Base-by-base conservation (phyloP, 2,113 vertebrate genomes). In the Onychostoma macrolepis region DNA sequence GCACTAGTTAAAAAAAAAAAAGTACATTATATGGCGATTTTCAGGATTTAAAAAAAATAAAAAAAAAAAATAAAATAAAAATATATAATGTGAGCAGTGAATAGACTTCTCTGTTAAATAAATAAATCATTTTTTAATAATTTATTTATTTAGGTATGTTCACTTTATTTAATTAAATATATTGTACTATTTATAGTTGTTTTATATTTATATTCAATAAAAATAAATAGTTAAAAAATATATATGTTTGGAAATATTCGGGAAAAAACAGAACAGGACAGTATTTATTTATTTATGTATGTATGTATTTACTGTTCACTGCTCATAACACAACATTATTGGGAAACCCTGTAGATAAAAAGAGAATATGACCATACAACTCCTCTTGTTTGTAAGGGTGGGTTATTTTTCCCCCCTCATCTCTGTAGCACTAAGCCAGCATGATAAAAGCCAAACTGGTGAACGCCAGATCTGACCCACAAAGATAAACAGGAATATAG, bases 401-500 rank as follows among this genome's bases (percentile, higher is more conserved):
- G 36, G 1, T 1, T 58, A 12, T n/a, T n/a, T n/a, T n/a, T n/a
- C 3, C 12, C 6, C 12, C 21, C 21, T 24, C 61, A 13, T 24
- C 26, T 36, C 81, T 53, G 8, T 48, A 81, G 24, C 11, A 4
- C 45, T 83, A 36, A 83, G 43, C 65, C 81, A 53, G 65, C 26
- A 53, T 71, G 19, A 83, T 53, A n/a, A 83, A 71, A 83, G 45
- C 6, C 63, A 71, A 71, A 36, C 38, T 81, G 13, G 80, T 24
- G 45, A 83, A 19, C 1, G 19, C 28, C 81, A 83, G 65, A 71
- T 50, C 69, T 74, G 43, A 56, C 67, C 82, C 82, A 38, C 45
- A 84, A 84, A 84, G 65, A 58, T 74, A 84, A 84, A 74, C 48
- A 6, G 9, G 45, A 84, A 36, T 58, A 84, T n/a, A 56, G 10